phyloP scores from a whole-genome alignment of 1,140 invertebrate species.

The Bicyclus anynana region DNA sequence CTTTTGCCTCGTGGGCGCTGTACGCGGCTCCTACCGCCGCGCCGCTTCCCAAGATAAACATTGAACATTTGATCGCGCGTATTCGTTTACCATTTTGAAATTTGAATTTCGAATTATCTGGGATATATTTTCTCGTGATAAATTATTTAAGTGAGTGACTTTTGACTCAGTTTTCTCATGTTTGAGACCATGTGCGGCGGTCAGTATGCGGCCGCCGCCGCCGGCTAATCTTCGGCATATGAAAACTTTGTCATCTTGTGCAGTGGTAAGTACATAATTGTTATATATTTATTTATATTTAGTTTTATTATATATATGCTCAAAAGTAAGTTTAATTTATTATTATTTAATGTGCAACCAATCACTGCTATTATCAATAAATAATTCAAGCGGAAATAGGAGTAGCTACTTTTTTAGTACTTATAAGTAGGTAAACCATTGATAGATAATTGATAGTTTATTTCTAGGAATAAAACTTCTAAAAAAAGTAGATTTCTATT shows the following conservation, averaged over 20 bases:
- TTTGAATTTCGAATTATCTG: slow-evolving; percentile 1
- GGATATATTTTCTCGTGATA: not conserved
- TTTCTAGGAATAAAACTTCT: too few relatives aligned
- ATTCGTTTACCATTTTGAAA: slow-evolving; percentile 15
- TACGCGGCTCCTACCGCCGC: slow-evolving; percentile 14
- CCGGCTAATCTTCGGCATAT: slow-evolving; percentile 46
- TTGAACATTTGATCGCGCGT: slow-evolving; percentile 23
- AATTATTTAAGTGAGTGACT: slow-evolving; percentile 25
- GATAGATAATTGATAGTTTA: too few relatives aligned
- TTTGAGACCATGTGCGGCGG: slow-evolving; percentile 45
- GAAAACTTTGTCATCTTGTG: slow-evolving; percentile 35
- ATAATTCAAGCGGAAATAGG: not conserved
- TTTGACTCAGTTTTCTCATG: slow-evolving; percentile 18
- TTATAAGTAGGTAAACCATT: too few relatives aligned
- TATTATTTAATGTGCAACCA: not conserved
- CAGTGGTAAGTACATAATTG: slow-evolving; percentile 46
- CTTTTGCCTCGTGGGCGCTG: slow-evolving; percentile 34
- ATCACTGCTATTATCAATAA: slow-evolving; percentile 31
- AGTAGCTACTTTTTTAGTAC: too few relatives aligned
- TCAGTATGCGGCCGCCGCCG: slow-evolving; percentile 46
- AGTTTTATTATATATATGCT: too few relatives aligned
- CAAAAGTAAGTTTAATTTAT: not conserved
- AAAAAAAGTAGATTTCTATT: too few relatives aligned
- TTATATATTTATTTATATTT: too few relatives aligned
- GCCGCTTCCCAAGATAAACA: slow-evolving; percentile 11